Conservation (phyloP, 2,888 invertebrate genomes). For the Salpingus planirostris region DNA sequence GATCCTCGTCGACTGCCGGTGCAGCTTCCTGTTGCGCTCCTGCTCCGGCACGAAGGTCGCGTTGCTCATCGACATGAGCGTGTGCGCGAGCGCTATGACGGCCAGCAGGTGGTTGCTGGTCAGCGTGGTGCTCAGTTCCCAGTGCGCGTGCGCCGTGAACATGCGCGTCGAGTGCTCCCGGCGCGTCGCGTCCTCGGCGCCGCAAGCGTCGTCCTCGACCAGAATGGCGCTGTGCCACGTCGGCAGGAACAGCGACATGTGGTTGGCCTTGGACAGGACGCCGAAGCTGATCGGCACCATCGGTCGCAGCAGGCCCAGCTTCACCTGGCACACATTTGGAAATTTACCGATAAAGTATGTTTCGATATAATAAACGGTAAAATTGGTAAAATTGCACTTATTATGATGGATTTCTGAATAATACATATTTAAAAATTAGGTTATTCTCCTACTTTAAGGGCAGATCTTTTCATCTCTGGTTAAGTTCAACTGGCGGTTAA, state of each 20-base stretch:
- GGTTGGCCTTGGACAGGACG: slow-evolving; percentile 90
- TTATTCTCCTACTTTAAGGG: too few species aligned
- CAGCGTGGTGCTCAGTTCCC: slow-evolving; percentile 91
- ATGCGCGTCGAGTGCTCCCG: slow-evolving; percentile 71
- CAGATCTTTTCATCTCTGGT: too few species aligned
- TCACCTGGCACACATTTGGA: too few species aligned
- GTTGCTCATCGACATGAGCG: slow-evolving; percentile 95
- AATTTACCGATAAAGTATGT: too few species aligned
- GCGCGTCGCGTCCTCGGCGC: slow-evolving; percentile 32
- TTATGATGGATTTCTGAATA: too few species aligned
- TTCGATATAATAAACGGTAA: too few species aligned
- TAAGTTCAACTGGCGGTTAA: too few species aligned
- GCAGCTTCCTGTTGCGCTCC: slow-evolving; percentile 68
- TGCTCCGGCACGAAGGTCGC: slow-evolving; percentile 88
- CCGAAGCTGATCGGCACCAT: slow-evolving; percentile 87
- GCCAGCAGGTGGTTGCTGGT: slow-evolving; percentile 94
- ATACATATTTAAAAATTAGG: too few species aligned
- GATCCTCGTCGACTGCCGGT: slow-evolving; percentile 59
- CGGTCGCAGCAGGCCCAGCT: slow-evolving; percentile 82
- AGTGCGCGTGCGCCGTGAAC: slow-evolving; percentile 83
- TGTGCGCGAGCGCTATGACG: slow-evolving; percentile 91
- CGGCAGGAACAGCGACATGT: slow-evolving; percentile 89
- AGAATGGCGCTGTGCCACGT: slow-evolving; percentile 56
- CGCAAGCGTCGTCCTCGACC: slow-evolving; percentile 31
- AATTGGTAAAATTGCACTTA: too few species aligned